A percentile compares a stretch with the other conserved stretches of the same genome.
Conservation (phyloP, 2,797 vertebrate genomes). For the Poecilia velifera region DNA sequence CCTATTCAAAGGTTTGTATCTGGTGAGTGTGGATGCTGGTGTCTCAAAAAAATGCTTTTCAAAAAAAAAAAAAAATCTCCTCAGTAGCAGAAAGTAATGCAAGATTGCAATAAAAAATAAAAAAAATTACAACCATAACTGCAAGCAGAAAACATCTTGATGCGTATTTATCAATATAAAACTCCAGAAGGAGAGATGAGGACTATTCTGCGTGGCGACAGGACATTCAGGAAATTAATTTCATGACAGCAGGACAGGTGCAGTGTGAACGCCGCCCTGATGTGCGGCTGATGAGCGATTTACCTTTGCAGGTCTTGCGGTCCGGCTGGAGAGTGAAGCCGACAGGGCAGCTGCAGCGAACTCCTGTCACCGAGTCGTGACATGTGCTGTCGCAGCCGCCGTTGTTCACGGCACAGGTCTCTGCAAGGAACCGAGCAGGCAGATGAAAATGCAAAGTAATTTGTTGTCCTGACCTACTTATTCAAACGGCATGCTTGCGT, state of each 20-base stretch:
- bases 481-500: slow-evolving; percentile 43
- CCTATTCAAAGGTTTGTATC: background rate
- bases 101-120: slow-evolving; percentile 7
- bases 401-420: slow-evolving; percentile 98
- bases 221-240: slow-evolving; percentile 26
- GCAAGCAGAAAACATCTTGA: background rate
- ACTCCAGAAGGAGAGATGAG: slow-evolving; percentile 11
- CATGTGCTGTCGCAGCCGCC: slow-evolving; percentile 98
- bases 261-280: slow-evolving; percentile 13
- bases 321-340: slow-evolving; percentile 96
- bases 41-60: slow-evolving; percentile 20
- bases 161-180: slow-evolving; percentile 19
- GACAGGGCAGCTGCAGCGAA: slow-evolving; percentile 98
- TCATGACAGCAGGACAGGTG: slow-evolving; percentile 42
- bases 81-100: slow-evolving; percentile 19
- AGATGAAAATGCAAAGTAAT: slow-evolving; percentile 45
- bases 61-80: slow-evolving; percentile 42
- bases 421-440: slow-evolving; percentile 78
- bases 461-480: slow-evolving; percentile 46
- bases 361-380: slow-evolving; percentile 92
- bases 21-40: slow-evolving; percentile 19
- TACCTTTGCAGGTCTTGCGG: slow-evolving; percentile 98
- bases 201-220: slow-evolving; percentile 21
- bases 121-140: background rate
- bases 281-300: slow-evolving; percentile 32